Percentiles rank a stretch among this genome's conserved stretches.
Conservation (phyloP, 2,113 vertebrate genomes). For the Oreochromis niloticus region DNA sequence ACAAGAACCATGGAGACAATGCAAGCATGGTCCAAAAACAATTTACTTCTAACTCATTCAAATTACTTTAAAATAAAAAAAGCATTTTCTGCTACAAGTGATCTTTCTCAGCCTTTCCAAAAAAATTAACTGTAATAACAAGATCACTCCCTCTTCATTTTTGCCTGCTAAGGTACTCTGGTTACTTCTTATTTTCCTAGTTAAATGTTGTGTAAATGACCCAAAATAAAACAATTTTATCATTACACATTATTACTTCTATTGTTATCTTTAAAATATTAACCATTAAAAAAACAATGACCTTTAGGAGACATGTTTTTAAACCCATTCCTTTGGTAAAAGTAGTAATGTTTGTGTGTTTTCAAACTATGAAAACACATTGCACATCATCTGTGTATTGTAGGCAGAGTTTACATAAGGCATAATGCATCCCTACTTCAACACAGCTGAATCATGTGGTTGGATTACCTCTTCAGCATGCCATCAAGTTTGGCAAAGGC, state of each 20-base stretch:
- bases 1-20: not conserved
- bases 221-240: not conserved
- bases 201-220: not conserved
- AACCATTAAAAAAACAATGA: not conserved
- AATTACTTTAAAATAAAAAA: not conserved
- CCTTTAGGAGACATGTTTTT: fast-evolving
- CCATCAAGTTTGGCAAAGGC: not conserved
- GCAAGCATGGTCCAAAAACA: not conserved
- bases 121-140: not conserved
- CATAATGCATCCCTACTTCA: not conserved
- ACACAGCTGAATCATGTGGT: not conserved
- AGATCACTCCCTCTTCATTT: not conserved
- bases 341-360: not conserved
- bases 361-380: not conserved
- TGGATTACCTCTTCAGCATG: not conserved
- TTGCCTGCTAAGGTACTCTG: not conserved
- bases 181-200: not conserved
- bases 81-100: not conserved
- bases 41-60: not conserved
- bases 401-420: not conserved
- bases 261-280: not conserved
- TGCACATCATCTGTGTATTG: not conserved
- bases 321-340: not conserved
- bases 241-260: not conserved
- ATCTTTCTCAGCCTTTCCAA: not conserved